Evolutionary conservation across 2,888 invertebrate species (phyloP).

Genomic region (Germaria angustata): DNA sequence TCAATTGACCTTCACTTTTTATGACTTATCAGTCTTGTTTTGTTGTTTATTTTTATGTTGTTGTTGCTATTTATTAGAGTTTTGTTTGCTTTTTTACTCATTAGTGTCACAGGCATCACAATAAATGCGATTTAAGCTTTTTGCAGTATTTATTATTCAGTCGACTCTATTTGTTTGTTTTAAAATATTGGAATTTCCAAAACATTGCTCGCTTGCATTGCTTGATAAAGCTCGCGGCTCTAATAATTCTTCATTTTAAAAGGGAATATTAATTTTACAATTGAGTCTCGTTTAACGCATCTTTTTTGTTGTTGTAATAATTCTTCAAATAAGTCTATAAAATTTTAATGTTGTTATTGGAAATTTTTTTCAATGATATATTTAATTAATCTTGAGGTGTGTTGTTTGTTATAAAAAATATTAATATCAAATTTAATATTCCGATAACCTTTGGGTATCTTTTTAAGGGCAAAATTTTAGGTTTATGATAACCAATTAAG

Average conservation of each 20-base stretch:
- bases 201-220: too few relatives aligned
- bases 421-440: too few relatives aligned
- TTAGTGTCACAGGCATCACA: slow-evolving; percentile 36
- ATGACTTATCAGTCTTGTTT: slow-evolving; percentile 50
- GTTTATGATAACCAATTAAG: too few relatives aligned
- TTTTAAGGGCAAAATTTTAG: too few relatives aligned
- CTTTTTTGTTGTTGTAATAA: too few relatives aligned
- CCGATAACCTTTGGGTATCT: too few relatives aligned
- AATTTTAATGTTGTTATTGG: too few relatives aligned
- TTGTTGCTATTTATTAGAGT: slow-evolving; percentile 10
- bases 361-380: too few relatives aligned
- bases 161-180: slow-evolving; percentile 13
- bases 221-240: slow-evolving; percentile 4
- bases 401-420: too few relatives aligned
- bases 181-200: slow-evolving; percentile 50
- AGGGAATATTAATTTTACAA: neutral
- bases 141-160: slow-evolving; percentile 7
- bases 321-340: too few relatives aligned
- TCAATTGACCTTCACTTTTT: slow-evolving; percentile 49
- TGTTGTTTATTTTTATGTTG: too few relatives aligned
- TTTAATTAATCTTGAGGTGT: too few relatives aligned
- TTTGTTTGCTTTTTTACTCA: slow-evolving; percentile 17
- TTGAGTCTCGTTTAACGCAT: neutral
- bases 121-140: slow-evolving; percentile 44
- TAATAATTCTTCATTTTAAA: slow-evolving; percentile 21